Conservation (phyloP, 2,113 vertebrate species). For the Actinemys pallida region DNA sequence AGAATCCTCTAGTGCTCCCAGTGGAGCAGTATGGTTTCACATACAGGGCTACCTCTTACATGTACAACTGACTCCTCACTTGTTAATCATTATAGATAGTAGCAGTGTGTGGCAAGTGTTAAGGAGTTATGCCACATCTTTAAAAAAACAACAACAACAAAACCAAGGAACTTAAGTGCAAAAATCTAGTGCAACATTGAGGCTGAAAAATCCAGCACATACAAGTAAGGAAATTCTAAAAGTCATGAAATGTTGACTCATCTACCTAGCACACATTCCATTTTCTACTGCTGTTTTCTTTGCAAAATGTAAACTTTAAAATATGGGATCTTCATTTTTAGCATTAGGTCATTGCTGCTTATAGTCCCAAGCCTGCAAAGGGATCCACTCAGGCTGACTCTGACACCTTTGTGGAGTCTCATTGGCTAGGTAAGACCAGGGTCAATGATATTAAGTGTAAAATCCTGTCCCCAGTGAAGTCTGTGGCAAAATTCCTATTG, state of each 20-base stretch:
- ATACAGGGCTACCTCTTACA: not conserved
- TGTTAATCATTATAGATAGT: accelerated
- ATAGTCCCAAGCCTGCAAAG: not conserved
- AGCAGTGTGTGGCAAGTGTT: accelerated
- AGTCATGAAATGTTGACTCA: not conserved
- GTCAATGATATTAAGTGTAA: not conserved
- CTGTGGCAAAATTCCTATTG: not conserved
- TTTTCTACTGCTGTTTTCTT: not conserved
- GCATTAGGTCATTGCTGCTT: not conserved
- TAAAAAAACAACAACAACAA: not conserved
- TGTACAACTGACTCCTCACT: not conserved
- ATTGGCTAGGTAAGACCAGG: not conserved
- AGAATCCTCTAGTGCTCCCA: not conserved
- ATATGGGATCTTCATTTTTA: not conserved
- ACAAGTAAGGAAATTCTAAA: not conserved
- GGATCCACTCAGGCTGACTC: not conserved
- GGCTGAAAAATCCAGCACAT: not conserved
- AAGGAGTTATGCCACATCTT: not conserved
- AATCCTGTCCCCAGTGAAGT: not conserved
- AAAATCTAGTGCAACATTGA: accelerated
- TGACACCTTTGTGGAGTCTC: not conserved
- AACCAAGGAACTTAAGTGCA: not conserved
- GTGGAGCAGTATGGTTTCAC: not conserved
- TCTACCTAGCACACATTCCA: not conserved
- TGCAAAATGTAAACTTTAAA: not conserved